Percentiles rank a stretch among this genome's conserved stretches.
Conservation (phyloP, 1,140 invertebrate species). For the Drosophila mayri region DNA sequence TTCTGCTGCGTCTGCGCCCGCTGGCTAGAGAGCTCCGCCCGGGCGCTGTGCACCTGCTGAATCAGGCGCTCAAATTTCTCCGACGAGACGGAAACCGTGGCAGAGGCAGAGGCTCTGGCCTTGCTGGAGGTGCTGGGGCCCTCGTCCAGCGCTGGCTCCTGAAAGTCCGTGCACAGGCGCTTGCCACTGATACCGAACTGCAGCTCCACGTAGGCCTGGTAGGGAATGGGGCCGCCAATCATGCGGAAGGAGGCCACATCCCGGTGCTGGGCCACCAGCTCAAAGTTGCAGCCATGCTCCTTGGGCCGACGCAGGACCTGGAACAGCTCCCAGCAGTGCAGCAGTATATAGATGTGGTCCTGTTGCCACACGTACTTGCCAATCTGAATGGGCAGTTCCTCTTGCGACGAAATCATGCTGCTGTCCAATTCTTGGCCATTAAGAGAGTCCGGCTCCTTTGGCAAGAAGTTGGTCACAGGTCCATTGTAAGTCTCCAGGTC, state of each 20-base stretch:
- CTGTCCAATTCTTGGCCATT: conserved; percentile 24
- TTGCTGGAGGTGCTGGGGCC: conserved; percentile 9
- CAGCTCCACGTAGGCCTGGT: conserved; percentile 63
- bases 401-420: conserved; percentile 45
- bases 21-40: conserved; percentile 44
- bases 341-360: conserved; percentile 48
- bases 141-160: conserved; percentile 3
- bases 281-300: conserved; percentile 37
- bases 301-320: conserved; percentile 52
- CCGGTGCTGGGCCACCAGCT: conserved; percentile 38
- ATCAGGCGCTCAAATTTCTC: conserved; percentile 43
- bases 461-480: conserved; percentile 55
- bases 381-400: conserved; percentile 50
- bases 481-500: conserved; percentile 49
- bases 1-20: conserved; percentile 57
- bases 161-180: conserved; percentile 55
- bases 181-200: conserved; percentile 46
- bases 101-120: not conserved
- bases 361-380: conserved; percentile 62
- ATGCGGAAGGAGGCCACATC: conserved; percentile 36
- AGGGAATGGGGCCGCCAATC: conserved; percentile 41
- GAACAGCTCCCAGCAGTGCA: conserved; percentile 58
- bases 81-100: not conserved
- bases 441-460: conserved; percentile 6
- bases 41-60: conserved; percentile 43